Percentiles rank a stretch among this genome's conserved stretches.
These are phyloP conservation scores for Epinephelus malabaricus DNA, from an alignment of 2,797 vertebrate species.

Conservation along the genomic window DNA sequence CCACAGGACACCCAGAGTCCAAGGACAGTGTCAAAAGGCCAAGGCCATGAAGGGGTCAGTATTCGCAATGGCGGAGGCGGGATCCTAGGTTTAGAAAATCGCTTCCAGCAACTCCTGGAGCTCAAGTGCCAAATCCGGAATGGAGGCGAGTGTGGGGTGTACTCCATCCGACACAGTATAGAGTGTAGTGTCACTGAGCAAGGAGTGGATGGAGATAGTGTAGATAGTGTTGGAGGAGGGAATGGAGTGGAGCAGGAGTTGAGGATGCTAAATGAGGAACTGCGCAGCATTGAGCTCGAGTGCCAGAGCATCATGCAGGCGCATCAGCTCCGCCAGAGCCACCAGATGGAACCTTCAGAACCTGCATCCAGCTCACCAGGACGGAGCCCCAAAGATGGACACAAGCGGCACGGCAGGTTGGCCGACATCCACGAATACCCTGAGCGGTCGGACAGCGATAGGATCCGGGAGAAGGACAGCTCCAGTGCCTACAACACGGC, in stretches of 20 bases:
- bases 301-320: slow-evolving; percentile 98
- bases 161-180: slow-evolving; percentile 94
- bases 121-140: slow-evolving; percentile 96
- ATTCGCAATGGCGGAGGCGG: slow-evolving; percentile 74
- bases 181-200: slow-evolving; percentile 90
- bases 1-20: slow-evolving; percentile 58
- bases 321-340: slow-evolving; percentile 89
- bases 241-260: slow-evolving; percentile 92
- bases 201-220: slow-evolving; percentile 80
- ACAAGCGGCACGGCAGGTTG: slow-evolving; percentile 85
- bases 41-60: slow-evolving; percentile 66
- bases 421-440: slow-evolving; percentile 93
- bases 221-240: slow-evolving; percentile 78
- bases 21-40: slow-evolving; percentile 62
- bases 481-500: slow-evolving; percentile 98
- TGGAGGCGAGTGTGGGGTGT: slow-evolving; percentile 92
- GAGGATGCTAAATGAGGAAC: slow-evolving; percentile 94
- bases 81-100: slow-evolving; percentile 84
- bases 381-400: slow-evolving; percentile 76
- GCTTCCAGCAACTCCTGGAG: slow-evolving; percentile 94
- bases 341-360: slow-evolving; percentile 74
- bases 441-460: slow-evolving; percentile 87
- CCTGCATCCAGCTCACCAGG: slow-evolving; percentile 56
- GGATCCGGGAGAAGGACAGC: slow-evolving; percentile 92
- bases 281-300: slow-evolving; percentile 94